These are phyloP conservation scores for Umimayanthus kanabou DNA, from an alignment of 92 coral and sea anemone genomes.

Conservation along the genomic window DNA sequence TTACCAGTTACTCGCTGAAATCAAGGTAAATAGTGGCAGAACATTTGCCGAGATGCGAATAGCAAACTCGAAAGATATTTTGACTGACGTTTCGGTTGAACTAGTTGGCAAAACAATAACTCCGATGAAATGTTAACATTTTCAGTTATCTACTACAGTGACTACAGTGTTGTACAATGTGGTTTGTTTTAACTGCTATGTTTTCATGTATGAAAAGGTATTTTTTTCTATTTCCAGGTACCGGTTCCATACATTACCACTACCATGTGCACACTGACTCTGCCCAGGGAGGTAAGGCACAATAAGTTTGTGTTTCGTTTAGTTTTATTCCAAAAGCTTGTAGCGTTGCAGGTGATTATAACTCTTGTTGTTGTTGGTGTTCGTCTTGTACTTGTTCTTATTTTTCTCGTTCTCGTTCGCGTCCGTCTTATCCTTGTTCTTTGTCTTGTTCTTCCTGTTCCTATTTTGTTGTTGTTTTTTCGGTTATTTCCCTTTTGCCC, in stretches of 20 bases:
- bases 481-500: background rate
- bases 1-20: no score
- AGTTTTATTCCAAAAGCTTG: background rate
- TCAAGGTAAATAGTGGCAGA: no score
- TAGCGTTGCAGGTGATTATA: no score
- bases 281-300: constrained; percentile 29
- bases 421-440: background rate
- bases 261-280: constrained; percentile 23
- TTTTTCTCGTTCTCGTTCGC: background rate
- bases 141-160: no score
- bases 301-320: background rate
- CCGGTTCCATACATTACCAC: constrained; percentile 28
- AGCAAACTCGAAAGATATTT: no score
- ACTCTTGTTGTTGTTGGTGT: background rate
- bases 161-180: no score
- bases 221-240: background rate
- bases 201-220: background rate
- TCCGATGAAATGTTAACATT: no score
- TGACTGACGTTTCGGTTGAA: no score
- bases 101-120: no score
- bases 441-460: background rate
- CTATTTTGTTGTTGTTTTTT: background rate
- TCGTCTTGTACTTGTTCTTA: background rate
- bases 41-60: no score
- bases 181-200: background rate